Evolutionary conservation across 2,888 invertebrate genomes (phyloP).

Genomic region (Xestia c-nigrum): DNA sequence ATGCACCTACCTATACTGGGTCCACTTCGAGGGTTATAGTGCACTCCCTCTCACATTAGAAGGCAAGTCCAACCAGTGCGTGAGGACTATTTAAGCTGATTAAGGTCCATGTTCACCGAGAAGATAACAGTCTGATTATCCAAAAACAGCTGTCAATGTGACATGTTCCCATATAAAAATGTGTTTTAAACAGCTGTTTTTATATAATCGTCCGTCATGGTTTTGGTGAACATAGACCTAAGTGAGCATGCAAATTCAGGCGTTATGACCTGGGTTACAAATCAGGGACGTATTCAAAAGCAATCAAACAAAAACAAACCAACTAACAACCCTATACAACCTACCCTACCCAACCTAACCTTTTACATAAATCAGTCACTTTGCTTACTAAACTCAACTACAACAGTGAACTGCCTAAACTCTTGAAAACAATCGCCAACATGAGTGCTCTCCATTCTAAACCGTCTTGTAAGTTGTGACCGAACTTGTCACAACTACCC

Average conservation of each 20-base stretch:
- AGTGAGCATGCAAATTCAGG: neutral
- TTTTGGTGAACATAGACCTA: too few relatives aligned
- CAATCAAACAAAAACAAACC: neutral
- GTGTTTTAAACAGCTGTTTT: too few relatives aligned
- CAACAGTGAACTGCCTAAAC: neutral
- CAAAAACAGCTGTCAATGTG: too few relatives aligned
- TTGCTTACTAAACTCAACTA: constrained; percentile 26
- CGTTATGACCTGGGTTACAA: neutral
- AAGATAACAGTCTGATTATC: too few relatives aligned
- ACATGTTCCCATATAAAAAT: too few relatives aligned
- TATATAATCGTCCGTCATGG: too few relatives aligned
- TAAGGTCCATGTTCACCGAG: too few relatives aligned
- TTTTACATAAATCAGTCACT: constrained; percentile 22
- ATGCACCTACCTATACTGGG: too few relatives aligned
- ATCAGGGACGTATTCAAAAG: neutral
- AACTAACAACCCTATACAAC: neutral
- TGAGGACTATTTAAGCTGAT: neutral
- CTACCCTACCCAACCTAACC: too few relatives aligned
- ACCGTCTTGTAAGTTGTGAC: constrained; percentile 21
- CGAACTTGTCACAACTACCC: constrained; percentile 32
- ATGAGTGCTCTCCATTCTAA: constrained; percentile 15
- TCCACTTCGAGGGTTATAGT: too few relatives aligned
- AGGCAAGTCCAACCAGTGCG: too few relatives aligned
- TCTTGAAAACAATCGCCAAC: constrained; percentile 23
- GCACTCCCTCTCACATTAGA: neutral